Percentiles rank a stretch among this genome's conserved stretches.
phyloP scores from a whole-genome alignment of 2,888 invertebrate genomes.

The Caenorhabditis sulstoni region DNA sequence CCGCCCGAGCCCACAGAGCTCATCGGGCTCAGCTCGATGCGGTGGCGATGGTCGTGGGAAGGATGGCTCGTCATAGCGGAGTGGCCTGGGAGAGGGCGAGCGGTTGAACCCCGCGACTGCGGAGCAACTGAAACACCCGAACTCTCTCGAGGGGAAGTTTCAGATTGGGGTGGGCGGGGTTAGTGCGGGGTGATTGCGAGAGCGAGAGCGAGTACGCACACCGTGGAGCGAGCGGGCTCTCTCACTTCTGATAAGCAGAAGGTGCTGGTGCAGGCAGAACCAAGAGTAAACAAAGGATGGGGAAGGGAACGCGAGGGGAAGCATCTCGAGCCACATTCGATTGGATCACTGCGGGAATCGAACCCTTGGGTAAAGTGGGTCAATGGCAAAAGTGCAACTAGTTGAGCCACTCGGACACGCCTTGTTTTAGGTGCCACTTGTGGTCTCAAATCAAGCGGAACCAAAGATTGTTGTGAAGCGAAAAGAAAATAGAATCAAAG shows the following conservation, averaged over 20 bases:
- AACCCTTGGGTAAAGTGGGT: no score
- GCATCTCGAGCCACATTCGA: constrained; percentile 14
- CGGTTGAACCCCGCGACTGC: constrained; percentile 78
- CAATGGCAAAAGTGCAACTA: no score
- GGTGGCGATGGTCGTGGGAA: not conserved
- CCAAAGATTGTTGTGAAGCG: not conserved
- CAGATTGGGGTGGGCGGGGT: constrained; percentile 46
- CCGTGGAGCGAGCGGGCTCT: no score
- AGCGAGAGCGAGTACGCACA: not conserved
- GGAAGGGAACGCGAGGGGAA: constrained; percentile 7
- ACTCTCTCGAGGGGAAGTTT: constrained; percentile 27
- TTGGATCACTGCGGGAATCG: no score
- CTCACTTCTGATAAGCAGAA: constrained; percentile 34
- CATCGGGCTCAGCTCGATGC: constrained; percentile 27
- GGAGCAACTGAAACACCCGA: constrained; percentile 75
- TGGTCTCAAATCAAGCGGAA: constrained; percentile 13
- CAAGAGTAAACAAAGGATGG: constrained; percentile 45
- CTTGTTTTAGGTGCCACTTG: no score
- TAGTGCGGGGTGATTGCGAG: constrained; percentile 16
- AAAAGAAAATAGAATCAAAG: constrained; percentile 11
- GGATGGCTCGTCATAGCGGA: constrained; percentile 67
- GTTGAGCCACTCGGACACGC: no score
- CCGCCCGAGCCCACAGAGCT: constrained; percentile 31
- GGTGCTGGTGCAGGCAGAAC: constrained; percentile 39
- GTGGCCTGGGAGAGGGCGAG: constrained; percentile 76